phyloP scores from a whole-genome alignment of 1,140 invertebrate species.

The Camponotus pennsylvanicus region DNA sequence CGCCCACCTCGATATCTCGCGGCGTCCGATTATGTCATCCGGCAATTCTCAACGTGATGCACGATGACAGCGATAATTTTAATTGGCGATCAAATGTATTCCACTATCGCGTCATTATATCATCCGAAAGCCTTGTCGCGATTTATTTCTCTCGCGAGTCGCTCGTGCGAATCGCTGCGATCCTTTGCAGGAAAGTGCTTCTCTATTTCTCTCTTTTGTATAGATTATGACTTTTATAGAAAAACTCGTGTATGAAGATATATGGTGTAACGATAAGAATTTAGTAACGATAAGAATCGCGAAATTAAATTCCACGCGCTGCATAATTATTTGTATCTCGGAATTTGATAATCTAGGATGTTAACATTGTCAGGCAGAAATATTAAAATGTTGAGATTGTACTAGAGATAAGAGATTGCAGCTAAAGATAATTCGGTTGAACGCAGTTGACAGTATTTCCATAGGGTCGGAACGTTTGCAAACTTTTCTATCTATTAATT shows the following conservation, averaged over 20 bases:
- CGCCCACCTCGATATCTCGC: background rate
- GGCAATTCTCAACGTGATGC: background rate
- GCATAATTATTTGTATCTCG: background rate
- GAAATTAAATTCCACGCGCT: background rate
- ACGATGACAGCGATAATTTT: background rate
- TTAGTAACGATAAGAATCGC: background rate
- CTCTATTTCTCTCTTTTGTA: background rate
- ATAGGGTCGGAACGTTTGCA: background rate
- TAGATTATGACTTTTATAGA: background rate
- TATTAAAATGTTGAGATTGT: background rate
- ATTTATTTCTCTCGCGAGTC: background rate
- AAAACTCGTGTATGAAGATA: background rate
- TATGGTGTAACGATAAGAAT: too few relatives aligned
- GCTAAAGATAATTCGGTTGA: background rate
- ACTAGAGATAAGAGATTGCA: background rate
- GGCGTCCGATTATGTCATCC: background rate
- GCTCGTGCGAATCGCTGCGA: background rate
- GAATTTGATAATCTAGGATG: background rate
- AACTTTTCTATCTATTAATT: too few relatives aligned
- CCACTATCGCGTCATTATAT: background rate
- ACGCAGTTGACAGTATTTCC: constrained; percentile 28
- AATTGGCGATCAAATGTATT: background rate
- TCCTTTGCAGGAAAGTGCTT: background rate
- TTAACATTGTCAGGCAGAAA: background rate
- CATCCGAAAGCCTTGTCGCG: background rate